phyloP scores from a whole-genome alignment of 1,140 invertebrate genomes.

The Phymorhynchus buccinoides region DNA sequence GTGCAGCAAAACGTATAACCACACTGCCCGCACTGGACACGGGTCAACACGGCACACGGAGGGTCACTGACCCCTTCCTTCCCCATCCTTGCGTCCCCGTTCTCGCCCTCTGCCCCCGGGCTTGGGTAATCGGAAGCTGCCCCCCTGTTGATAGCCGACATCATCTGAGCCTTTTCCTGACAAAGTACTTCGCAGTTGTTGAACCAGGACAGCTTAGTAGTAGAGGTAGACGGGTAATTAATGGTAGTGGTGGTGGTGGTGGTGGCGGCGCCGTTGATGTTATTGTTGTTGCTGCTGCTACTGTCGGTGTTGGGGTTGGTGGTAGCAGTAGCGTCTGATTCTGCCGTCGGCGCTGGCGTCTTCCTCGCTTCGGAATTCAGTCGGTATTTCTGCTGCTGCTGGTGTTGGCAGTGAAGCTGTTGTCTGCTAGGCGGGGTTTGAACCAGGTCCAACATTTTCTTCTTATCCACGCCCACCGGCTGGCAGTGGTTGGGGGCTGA shows the following conservation, averaged over 20 bases:
- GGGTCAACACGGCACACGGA: slow-evolving; percentile 33
- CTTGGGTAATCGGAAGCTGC: neutral
- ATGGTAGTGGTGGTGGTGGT: neutral
- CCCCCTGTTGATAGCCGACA: neutral
- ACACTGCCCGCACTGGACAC: slow-evolving; percentile 2
- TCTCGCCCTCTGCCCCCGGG: neutral
- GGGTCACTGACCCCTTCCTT: neutral
- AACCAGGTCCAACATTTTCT: slow-evolving; percentile 30
- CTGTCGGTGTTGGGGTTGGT: neutral
- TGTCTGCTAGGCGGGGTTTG: slow-evolving; percentile 7
- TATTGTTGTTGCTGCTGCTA: neutral
- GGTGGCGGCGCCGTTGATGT: neutral
- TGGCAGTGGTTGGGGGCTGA: neutral
- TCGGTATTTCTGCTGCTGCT: slow-evolving; percentile 3
- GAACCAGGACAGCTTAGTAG: neutral
- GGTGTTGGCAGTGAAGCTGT: neutral
- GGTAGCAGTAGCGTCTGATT: neutral
- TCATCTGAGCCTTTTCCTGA: slow-evolving; percentile 18
- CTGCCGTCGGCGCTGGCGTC: neutral
- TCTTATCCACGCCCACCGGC: slow-evolving; percentile 11
- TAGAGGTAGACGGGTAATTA: too few species aligned
- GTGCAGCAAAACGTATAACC: slow-evolving; percentile 25
- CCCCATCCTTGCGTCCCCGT: neutral
- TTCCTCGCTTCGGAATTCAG: neutral
- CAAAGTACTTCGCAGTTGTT: slow-evolving; percentile 3